These are phyloP conservation scores for Typhlomys cinereus DNA, from an alignment of 2,113 vertebrate species.

Conservation along the genomic window DNA sequence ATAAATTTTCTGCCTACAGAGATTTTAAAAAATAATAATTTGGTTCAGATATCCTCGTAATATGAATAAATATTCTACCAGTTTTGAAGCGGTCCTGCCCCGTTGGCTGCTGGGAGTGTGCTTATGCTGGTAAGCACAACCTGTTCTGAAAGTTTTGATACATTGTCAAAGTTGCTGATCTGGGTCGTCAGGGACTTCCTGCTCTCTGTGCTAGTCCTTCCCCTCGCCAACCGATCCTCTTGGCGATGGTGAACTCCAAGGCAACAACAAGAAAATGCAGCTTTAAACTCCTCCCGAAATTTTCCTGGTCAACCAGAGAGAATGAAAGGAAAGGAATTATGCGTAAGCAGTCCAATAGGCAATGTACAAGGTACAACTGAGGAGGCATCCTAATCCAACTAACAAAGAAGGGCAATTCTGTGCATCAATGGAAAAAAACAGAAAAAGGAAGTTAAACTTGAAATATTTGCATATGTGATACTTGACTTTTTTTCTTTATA, in stretches of 20 bases:
- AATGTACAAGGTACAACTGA: not conserved
- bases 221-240: constrained; percentile 84
- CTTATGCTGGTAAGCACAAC: constrained; percentile 87
- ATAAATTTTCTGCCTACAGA: constrained; percentile 69
- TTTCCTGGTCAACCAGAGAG: constrained; percentile 88
- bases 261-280: constrained; percentile 94
- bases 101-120: constrained; percentile 80
- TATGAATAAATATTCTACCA: constrained; percentile 70
- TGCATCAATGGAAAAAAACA: not conserved
- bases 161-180: constrained; percentile 91
- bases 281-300: constrained; percentile 98
- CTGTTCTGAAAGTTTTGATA: constrained; percentile 93
- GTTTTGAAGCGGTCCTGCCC: constrained; percentile 67
- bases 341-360: constrained; percentile 45
- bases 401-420: not conserved
- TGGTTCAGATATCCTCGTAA: constrained; percentile 19
- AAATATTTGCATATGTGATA: not conserved
- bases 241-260: constrained; percentile 79
- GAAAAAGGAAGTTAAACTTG: constrained; percentile 1
- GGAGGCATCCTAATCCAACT: constrained; percentile 48
- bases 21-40: constrained; percentile 51
- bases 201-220: constrained; percentile 90
- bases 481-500: constrained; percentile 13
- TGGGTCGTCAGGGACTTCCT: constrained; percentile 96
- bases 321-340: constrained; percentile 64